Percentiles rank a stretch among this genome's conserved stretches.
Conservation (phyloP, 2,113 vertebrate genomes). For the Daubentonia madagascariensis region DNA sequence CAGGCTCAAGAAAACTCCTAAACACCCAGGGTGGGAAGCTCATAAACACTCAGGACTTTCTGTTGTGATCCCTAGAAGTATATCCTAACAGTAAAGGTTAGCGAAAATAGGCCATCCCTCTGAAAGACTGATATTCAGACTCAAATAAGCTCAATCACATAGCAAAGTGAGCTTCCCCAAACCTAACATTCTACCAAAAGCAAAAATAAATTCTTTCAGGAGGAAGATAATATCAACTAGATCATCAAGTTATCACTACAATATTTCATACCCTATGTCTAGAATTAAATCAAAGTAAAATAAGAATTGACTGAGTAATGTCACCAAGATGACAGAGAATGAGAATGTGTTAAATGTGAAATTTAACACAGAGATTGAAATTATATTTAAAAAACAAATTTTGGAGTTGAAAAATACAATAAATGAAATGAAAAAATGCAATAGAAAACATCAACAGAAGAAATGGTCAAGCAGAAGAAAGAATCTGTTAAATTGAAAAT, state of each 20-base stretch:
- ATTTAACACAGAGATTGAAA: not conserved
- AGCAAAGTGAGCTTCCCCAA: not conserved
- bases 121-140: not conserved
- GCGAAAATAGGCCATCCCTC: not conserved
- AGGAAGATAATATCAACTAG: not conserved
- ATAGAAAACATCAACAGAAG: not conserved
- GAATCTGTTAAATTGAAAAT: no score
- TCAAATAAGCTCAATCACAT: not conserved
- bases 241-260: not conserved
- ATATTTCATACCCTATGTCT: not conserved
- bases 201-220: no score
- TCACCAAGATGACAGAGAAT: no score
- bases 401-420: not conserved
- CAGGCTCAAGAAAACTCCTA: no score
- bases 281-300: not conserved
- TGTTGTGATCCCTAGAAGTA: not conserved
- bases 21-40: not conserved
- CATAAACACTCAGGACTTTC: no score
- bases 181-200: not conserved
- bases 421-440: no score
- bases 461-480: no score
- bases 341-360: not conserved
- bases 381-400: not conserved
- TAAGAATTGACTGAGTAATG: not conserved
- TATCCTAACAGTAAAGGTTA: not conserved